Base-by-base conservation (phyloP, 1,140 invertebrate genomes). In the Drosophila trapezifrons region DNA sequence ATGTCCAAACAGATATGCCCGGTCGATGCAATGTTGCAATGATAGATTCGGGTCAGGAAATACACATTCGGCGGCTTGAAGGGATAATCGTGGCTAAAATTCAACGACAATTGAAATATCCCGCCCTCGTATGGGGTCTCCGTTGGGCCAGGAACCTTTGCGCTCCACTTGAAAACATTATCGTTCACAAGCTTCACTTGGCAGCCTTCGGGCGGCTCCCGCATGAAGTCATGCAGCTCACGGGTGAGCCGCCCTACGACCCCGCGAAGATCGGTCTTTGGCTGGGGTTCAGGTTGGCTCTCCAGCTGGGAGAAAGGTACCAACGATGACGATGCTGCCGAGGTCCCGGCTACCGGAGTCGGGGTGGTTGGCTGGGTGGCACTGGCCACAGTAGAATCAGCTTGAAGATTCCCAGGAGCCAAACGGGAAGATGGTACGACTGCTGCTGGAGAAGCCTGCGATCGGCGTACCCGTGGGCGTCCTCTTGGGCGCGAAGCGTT, bases 51-150 rank as follows among this genome's bases (percentile, higher is more conserved):
- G 5, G 42, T 45, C 1, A 20, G 2, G 10, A 45, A 45, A 6
- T 1, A 1, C 12, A 45, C 18, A 1, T 10, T 20, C 18, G 42
- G 42, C 10, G 42, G 12, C 42, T 10, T 1, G 18, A 13, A 45
- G 0, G 42, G 42, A 45, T 45, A 45, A 0, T 7, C 5, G 1
- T 13, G 8, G 18, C 1, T 2, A 6, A 45, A 45, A 0, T 2
- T 0, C 2, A 45, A 0, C 0, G 10, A 2, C 2, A 45, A 5
- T 2, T 20, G 10, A 0, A 45, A 45, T 13, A 13, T 2, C 0
- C 42, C 42, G 10, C 18, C 18, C 42, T 20, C 18, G 2, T 45
- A 45, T 0, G 42, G 18, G 6, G 12, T 45, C 1, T 6, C 12
- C 2, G 1, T 2, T 0, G 42, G 42, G 0, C 42, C 42, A 2